phyloP scores from a whole-genome alignment of 2,888 invertebrate genomes.

The Halictus ligatus region DNA sequence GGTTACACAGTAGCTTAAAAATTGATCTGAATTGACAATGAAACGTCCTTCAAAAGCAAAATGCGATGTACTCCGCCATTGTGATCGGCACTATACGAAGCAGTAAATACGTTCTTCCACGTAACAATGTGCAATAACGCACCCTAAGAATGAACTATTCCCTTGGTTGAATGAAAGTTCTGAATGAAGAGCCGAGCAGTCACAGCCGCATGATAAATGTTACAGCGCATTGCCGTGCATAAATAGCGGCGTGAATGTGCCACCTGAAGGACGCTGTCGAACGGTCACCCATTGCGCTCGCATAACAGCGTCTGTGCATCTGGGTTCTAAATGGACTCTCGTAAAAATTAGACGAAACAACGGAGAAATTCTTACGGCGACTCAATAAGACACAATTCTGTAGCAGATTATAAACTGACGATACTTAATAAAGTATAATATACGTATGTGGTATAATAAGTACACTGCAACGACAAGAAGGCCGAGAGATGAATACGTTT shows the following conservation, averaged over 20 bases:
- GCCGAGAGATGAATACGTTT: no score
- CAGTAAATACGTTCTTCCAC: background rate
- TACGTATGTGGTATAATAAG: no score
- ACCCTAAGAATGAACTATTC: conserved; percentile 46
- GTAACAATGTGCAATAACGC: conserved; percentile 41
- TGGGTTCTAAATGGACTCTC: conserved; percentile 2
- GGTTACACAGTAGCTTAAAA: background rate
- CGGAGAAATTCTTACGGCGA: background rate
- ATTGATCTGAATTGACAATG: background rate
- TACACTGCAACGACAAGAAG: no score
- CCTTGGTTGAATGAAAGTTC: conserved; percentile 58
- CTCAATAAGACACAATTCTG: background rate
- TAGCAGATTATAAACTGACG: background rate
- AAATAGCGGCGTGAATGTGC: conserved; percentile 55
- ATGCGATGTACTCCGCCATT: background rate
- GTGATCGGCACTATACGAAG: background rate
- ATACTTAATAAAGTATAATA: no score
- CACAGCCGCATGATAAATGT: conserved; percentile 51
- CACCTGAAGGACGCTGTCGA: conserved; percentile 35
- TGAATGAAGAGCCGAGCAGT: conserved; percentile 60
- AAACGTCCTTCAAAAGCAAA: background rate
- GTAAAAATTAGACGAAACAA: background rate
- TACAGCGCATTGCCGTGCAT: conserved; percentile 40
- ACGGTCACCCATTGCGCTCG: conserved; percentile 44
- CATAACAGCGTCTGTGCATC: conserved; percentile 8